These are phyloP conservation scores for Rhynchonycteris naso DNA, from an alignment of 2,797 vertebrate species.

Conservation along the genomic window DNA sequence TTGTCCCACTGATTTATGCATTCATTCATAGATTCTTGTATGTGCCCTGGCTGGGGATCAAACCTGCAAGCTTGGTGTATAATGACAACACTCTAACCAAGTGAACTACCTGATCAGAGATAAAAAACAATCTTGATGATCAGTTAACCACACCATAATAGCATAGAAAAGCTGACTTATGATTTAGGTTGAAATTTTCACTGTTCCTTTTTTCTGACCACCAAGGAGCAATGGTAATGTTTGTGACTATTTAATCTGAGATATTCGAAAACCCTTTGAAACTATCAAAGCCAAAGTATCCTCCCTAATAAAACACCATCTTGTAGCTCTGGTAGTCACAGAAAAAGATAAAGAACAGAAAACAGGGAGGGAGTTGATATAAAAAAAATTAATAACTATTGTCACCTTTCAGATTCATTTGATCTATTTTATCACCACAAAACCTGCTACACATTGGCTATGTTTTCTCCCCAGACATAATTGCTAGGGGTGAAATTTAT, in stretches of 20 bases:
- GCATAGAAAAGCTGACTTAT: neutral
- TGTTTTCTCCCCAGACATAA: neutral
- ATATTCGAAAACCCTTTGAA: neutral
- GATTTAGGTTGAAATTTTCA: neutral
- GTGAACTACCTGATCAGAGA: too few relatives aligned
- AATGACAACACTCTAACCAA: too few relatives aligned
- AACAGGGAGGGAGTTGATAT: neutral
- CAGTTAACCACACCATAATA: neutral
- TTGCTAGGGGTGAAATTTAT: neutral
- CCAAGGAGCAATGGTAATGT: neutral
- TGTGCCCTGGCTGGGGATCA: too few relatives aligned
- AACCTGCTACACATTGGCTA: neutral
- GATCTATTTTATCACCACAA: neutral
- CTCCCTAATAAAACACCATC: neutral
- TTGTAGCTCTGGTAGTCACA: neutral
- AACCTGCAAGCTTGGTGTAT: too few relatives aligned
- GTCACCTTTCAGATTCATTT: neutral
- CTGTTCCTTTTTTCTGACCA: slow-evolving; percentile 24
- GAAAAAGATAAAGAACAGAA: neutral
- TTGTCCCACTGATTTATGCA: too few relatives aligned
- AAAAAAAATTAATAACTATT: neutral
- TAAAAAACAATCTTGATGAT: neutral
- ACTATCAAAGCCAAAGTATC: neutral
- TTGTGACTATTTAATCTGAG: neutral
- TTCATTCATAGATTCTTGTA: too few relatives aligned